A percentile compares a stretch with the other conserved stretches of the same genome.
Conservation (phyloP, 2,797 vertebrate genomes). For the Steatocranus sp. region DNA sequence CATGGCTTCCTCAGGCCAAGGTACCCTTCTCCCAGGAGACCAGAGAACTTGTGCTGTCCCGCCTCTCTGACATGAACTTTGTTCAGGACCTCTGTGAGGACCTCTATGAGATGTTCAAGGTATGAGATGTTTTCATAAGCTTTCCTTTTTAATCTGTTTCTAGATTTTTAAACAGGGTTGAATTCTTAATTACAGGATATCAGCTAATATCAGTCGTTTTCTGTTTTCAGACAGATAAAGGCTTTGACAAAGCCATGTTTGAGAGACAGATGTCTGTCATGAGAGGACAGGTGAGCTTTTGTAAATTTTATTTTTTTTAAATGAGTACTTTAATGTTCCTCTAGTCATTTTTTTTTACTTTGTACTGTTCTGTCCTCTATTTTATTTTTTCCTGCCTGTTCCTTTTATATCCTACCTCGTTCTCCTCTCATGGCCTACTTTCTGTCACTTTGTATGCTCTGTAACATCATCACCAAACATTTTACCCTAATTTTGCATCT, state of each 20-base stretch:
- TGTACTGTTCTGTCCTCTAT: neutral
- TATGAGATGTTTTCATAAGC: neutral
- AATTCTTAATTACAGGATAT: accelerated
- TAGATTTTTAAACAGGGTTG: neutral
- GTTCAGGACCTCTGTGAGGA: slow-evolving; percentile 98
- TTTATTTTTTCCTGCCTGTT: neutral
- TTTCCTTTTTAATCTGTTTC: neutral
- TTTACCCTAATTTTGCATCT: neutral
- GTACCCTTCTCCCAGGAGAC: slow-evolving; percentile 95
- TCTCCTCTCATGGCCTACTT: neutral
- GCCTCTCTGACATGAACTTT: slow-evolving; percentile 96
- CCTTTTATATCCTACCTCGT: neutral
- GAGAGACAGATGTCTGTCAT: slow-evolving; percentile 98
- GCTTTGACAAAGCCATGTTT: slow-evolving; percentile 93
- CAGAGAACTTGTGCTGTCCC: slow-evolving; percentile 86
- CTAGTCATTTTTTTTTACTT: neutral
- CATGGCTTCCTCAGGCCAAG: slow-evolving; percentile 95
- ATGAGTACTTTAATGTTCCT: neutral
- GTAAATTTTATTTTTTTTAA: accelerated
- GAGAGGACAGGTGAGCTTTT: slow-evolving; percentile 90
- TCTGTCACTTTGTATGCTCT: neutral
- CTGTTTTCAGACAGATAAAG: slow-evolving; percentile 84
- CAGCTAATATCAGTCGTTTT: neutral
- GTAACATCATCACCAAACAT: neutral
- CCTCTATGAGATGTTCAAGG: slow-evolving; percentile 96